Percentiles rank a stretch among this genome's conserved stretches.
Evolutionary conservation across 2,888 invertebrate genomes (phyloP).

Genomic region (Acanthacorydalis orientalis): DNA sequence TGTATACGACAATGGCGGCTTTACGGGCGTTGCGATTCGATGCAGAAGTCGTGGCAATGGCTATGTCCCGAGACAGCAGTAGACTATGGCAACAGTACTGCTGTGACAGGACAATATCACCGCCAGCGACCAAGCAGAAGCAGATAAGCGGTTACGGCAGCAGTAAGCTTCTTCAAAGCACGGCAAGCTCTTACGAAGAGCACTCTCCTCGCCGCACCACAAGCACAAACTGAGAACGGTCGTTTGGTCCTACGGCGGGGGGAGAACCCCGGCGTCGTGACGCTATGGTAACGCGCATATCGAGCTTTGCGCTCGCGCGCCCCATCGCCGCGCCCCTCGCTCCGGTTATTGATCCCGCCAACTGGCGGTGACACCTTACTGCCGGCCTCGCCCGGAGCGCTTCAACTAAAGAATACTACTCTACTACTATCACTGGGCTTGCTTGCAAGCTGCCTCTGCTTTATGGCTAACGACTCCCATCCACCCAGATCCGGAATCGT

Average conservation of each 20-base stretch:
- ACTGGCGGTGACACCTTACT: conserved; percentile 12
- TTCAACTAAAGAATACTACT: background rate
- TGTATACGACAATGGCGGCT: conserved; percentile 1
- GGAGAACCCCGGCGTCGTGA: conserved; percentile 27
- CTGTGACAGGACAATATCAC: conserved; percentile 98
- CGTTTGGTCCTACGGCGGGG: conserved; percentile 35
- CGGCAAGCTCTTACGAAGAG: conserved; percentile 1
- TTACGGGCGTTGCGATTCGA: conserved; percentile 4
- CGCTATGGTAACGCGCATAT: conserved; percentile 23
- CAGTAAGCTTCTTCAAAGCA: background rate
- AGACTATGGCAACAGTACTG: conserved; percentile 62
- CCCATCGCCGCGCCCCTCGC: conserved; percentile 19
- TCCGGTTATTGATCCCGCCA: conserved; percentile 14
- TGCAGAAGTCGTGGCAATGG: conserved; percentile 31
- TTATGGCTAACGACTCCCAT: too few species aligned
- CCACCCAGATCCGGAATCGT: too few species aligned
- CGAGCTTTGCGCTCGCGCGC: conserved; percentile 28
- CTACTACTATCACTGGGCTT: too few species aligned
- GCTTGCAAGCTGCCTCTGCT: too few species aligned
- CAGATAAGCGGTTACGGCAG: background rate
- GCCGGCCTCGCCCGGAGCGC: conserved; percentile 25
- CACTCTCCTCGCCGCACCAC: conserved; percentile 15
- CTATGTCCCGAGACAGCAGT: conserved; percentile 92
- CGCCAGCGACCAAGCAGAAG: conserved; percentile 26
- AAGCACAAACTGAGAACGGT: conserved; percentile 23